Base-by-base conservation (phyloP, 2,888 invertebrate genomes). In the Pinctada fucata region DNA sequence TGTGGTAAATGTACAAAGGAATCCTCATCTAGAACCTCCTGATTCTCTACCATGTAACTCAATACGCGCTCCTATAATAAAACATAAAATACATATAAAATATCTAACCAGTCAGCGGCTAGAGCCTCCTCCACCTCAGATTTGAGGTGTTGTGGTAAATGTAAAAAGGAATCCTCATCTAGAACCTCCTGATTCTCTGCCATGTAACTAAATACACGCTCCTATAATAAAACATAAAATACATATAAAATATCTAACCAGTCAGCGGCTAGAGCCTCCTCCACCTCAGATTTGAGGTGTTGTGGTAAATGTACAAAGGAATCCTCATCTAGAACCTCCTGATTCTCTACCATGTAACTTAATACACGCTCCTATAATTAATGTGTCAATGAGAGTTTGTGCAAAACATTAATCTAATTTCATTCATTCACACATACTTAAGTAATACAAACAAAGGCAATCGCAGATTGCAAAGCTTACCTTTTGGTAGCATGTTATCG, bases 241-340 rank as follows among this genome's bases (percentile, higher is more conserved):
- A 3, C 2, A 70, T n/a, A 51, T 4, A 72, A 52, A 10, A 31
- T 51, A 3, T 58, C 58, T 49, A n/a, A 76, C 16, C 69, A 88
- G 88, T 92, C 91, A 51, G 91, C 91, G 92, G 93, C 93, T 72
- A 92, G 90, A 72, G 93, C 92, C 84, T 94, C 94, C 83, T 94
- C 94, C 49, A 94, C 93, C 90, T 94, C 94, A n/a, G 94, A 93
- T 89, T 94, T 94, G 78, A 95, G 91, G 72, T 94, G 93, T 76
- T 94, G 94, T 2, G 94, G 94, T 64, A 95, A 90, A 84, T 95
- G 94, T 80, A 93, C 93, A 88, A 94, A 94, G 72, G 94, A 91
- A 79, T 94, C 94, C 81, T 93, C 93, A 80, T 94, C 94, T 72
- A 94, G 93, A 70, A 94, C 91, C 82, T 93, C 93, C 51, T 94